Conservation (phyloP, 2,888 invertebrate genomes). For the Creontiades dilutus region DNA sequence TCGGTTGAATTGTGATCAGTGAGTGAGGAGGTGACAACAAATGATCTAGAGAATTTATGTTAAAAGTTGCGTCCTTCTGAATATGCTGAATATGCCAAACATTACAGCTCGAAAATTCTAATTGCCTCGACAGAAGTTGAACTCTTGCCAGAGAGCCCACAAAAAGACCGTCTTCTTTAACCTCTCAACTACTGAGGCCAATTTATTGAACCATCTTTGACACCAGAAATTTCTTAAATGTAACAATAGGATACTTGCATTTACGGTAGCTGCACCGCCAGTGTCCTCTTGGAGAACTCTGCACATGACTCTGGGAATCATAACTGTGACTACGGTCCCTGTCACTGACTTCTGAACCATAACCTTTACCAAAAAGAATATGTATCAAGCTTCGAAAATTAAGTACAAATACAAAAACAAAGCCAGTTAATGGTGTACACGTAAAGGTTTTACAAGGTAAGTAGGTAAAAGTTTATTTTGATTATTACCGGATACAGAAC, state of each 20-base stretch:
- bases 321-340: constrained; percentile 83
- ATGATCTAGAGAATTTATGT: too few species aligned
- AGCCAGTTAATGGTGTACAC: neutral
- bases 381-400: neutral
- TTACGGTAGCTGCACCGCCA: constrained; percentile 85
- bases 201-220: neutral
- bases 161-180: too few species aligned
- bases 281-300: constrained; percentile 79
- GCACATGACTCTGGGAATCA: constrained; percentile 78
- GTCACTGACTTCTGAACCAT: constrained; percentile 88
- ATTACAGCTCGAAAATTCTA: too few species aligned
- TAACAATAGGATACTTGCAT: constrained; percentile 79
- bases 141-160: too few species aligned
- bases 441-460: neutral
- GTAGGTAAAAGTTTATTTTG: constrained; percentile 69
- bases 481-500: constrained; percentile 85
- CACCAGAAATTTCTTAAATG: neutral
- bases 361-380: constrained; percentile 80
- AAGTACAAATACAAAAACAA: neutral
- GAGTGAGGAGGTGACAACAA: too few species aligned
- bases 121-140: too few species aligned
- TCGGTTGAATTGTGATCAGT: too few species aligned
- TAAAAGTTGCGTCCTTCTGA: too few species aligned
- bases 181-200: too few species aligned
- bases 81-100: too few species aligned